These are phyloP conservation scores for Alouatta palliata DNA, from an alignment of 2,113 vertebrate species.

Conservation along the genomic window DNA sequence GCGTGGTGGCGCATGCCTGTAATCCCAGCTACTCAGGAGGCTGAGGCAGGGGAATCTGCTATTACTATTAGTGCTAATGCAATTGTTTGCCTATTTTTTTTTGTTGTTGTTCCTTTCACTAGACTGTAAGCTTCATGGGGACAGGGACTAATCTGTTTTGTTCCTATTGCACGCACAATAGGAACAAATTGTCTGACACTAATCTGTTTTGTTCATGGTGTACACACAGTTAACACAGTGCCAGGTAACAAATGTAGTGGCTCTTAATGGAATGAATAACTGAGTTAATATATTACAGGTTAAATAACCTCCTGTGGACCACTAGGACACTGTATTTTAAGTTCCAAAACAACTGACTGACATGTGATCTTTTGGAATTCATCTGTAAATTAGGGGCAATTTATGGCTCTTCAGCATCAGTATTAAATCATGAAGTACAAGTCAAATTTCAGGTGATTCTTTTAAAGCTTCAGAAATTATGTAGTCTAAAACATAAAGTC, in stretches of 20 bases:
- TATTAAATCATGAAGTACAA: conserved; percentile 67
- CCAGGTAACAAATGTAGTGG: neutral
- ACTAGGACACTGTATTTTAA: conserved; percentile 56
- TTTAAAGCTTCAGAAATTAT: conserved; percentile 67
- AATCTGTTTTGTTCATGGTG: neutral
- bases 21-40: too few relatives aligned
- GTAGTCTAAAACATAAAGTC: conserved; percentile 58
- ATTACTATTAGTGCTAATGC: neutral
- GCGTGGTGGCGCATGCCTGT: too few relatives aligned
- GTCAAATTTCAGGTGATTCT: conserved; percentile 64
- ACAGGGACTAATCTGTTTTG: too few relatives aligned
- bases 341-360: conserved; percentile 63
- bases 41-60: neutral
- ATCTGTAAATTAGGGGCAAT: conserved; percentile 69
- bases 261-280: conserved; percentile 11
- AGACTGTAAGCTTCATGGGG: too few relatives aligned
- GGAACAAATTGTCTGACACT: neutral
- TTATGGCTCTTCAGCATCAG: conserved; percentile 42
- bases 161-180: too few relatives aligned
- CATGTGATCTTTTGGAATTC: conserved; percentile 68
- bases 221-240: neutral
- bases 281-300: conserved; percentile 47
- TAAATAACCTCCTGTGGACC: conserved; percentile 57
- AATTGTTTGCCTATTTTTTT: neutral
- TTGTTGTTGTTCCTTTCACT: too few relatives aligned